Base-by-base conservation (phyloP, 2,888 invertebrate genomes). In the Himalopsyche kuldschensis region DNA sequence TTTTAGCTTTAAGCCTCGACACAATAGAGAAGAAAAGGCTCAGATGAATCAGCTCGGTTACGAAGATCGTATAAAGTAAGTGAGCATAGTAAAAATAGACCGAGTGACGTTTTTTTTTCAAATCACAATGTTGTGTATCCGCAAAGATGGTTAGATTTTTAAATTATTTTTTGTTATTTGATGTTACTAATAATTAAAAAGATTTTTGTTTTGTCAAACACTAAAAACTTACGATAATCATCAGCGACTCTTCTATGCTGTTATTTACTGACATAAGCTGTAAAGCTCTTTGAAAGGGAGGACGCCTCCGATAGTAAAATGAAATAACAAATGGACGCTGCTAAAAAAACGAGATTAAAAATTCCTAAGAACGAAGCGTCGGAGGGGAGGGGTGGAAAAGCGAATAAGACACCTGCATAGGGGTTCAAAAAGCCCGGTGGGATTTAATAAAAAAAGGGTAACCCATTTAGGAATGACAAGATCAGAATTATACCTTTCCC, bases 301-400 rank as follows among this genome's bases (percentile, higher is more conserved):
- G 27, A 27, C 69, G 55, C 69, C 48, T 82, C 75, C 82, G 82
- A 82, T 82, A 79, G 79, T 79, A 82, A 82, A 80, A 63, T 63
- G 41, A 76, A 76, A 80, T 80, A 80, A 80, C 80, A 11, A 69
- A 69, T 69, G 69, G 69, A 8, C 63, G 32, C 63, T 55, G 31
- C 35, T 47, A 82, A 82, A 82, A 82, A 82, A 79, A 75, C 82
- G 75, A 82, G 82, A 82, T 82, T 82, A 82, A 82, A 82, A 82
- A 82, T 82, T 82, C 82, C 69, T 79, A 76, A 27, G 79, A 82
- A 82, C 82, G 79, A 2, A 30, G 79, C 11, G 4, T 1, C 4
- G 30, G 31, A 27, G 8, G 31, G 32, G 24, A 55, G 31, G 79
- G 63, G 31, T 3, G 35, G 20, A 27, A 63, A 41, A 48, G 32